Evolutionary conservation across 2,113 vertebrate genomes (phyloP), one percentile per base, ranked within the genome.

Genomic region (Panthera uncia): DNA sequence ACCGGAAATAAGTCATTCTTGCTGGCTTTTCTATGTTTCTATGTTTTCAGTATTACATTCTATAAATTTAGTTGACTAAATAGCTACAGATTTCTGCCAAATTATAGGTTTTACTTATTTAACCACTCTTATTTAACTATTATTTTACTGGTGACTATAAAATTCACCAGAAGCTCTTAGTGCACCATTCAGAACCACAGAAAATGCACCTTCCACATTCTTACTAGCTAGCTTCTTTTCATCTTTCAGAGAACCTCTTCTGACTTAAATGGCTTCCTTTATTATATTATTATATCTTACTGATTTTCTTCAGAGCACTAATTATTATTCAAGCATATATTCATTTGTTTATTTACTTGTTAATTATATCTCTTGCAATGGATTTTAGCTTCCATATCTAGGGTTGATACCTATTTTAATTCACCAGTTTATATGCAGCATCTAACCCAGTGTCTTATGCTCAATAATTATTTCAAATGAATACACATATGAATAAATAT

Each of bases 1-100:
- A 63, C 45, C 41, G 96, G 66, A 83, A 96, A 89, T 78, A 84
- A 81, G 29, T 33, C 36, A 85, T 84, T 89, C 86, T 91, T 95
- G 9, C 11, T 66, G 4, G 5, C 57, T 80, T 91, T 92, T 3
- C 29, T 73, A 31, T 52, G 4, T 48, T 38, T 31, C 29, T 78
- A n/a, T 50, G 4, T 52, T 38, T n/a, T 68, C 71, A 4, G 25
- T 91, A 92, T 83, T 92, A 63, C 0, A 65, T 87, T 95, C 92
- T 16, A 81, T 45, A 45, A 45, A 45, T 52, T 83, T 83, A 71
- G 38, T 50, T 52, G 55, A 86, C 74, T 90, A 68, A 90, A 76
- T 91, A 69, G 61, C 36, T 25, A 92, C 45, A 5, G 73, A 55
- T 86, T 83, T 86, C 50, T 63, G 25, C 4, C 13, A 76, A 63